These are phyloP conservation scores for Machimus atricapillus DNA, from an alignment of 2,888 invertebrate species.

Conservation along the genomic window DNA sequence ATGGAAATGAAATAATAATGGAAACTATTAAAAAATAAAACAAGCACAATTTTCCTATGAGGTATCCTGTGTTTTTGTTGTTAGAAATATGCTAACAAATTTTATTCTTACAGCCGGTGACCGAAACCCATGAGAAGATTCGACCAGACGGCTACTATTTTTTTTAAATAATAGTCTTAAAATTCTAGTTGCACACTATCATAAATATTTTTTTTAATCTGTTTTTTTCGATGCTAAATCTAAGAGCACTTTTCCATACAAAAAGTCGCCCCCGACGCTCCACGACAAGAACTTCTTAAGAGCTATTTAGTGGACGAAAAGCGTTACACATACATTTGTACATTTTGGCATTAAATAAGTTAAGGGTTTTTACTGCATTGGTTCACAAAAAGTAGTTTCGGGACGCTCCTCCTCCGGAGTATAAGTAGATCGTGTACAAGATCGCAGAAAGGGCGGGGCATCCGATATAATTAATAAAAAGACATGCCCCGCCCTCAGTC, in stretches of 20 bases:
- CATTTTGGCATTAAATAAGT: slow-evolving; percentile 38
- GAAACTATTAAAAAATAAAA: not conserved
- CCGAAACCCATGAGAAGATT: not conserved
- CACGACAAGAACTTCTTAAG: slow-evolving; percentile 30
- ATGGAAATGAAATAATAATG: not conserved
- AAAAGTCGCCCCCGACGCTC: not conserved
- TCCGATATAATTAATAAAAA: not conserved
- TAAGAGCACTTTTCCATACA: not conserved
- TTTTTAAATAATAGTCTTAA: not conserved
- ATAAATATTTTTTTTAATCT: slow-evolving; percentile 14
- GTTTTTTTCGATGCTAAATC: not conserved
- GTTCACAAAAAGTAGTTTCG: not conserved
- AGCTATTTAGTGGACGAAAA: slow-evolving; percentile 25
- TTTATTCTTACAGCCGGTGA: not conserved
- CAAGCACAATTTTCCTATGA: not conserved
- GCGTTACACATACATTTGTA: slow-evolving; percentile 34
- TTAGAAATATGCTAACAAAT: not conserved
- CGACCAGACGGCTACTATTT: not conserved
- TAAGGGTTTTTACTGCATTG: slow-evolving; percentile 32
- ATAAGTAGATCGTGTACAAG: slow-evolving; percentile 2
- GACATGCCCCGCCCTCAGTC: slow-evolving; percentile 17
- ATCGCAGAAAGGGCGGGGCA: not conserved
- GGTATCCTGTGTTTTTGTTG: not conserved
- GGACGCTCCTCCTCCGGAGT: not conserved
- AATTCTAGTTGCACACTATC: not conserved